Evolutionary conservation across 1,140 invertebrate genomes (phyloP).

Genomic region (Drosophila pandora): DNA sequence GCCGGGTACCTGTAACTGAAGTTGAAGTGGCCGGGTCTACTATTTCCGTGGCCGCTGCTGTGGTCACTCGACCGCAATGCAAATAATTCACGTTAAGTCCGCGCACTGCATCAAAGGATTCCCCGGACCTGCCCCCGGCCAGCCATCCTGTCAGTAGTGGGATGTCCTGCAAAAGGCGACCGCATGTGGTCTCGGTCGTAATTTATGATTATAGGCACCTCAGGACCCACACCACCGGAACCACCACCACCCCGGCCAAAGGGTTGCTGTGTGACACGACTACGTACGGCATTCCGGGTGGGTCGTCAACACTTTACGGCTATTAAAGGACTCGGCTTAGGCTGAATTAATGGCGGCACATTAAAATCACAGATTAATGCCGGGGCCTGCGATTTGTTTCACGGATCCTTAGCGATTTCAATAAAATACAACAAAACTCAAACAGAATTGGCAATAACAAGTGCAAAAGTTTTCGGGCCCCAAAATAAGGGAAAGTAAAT

Average conservation of each 20-base stretch:
- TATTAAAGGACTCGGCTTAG: conserved; percentile 68
- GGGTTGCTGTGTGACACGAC: conserved; percentile 28
- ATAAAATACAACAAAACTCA: conserved; percentile 45
- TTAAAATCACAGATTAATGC: conserved; percentile 77
- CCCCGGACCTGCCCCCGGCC: neutral
- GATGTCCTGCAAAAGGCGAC: conserved; percentile 45
- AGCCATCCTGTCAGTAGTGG: conserved; percentile 25
- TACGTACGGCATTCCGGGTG: neutral
- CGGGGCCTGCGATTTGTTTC: conserved; percentile 49
- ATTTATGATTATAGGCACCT: conserved; percentile 74
- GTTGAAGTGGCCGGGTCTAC: neutral
- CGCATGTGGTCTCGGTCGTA: conserved; percentile 55
- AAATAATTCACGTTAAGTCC: conserved; percentile 76
- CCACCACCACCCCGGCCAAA: neutral
- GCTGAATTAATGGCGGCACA: conserved; percentile 68
- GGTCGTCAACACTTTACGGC: conserved; percentile 63
- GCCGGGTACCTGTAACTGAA: conserved; percentile 32
- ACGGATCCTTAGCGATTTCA: conserved; percentile 45
- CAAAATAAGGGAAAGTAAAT: conserved; percentile 9
- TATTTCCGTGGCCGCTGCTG: conserved; percentile 26
- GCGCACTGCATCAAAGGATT: conserved; percentile 60
- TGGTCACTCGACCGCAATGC: conserved; percentile 52
- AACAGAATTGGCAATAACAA: conserved; percentile 39
- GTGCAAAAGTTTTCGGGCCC: conserved; percentile 46
- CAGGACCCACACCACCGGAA: conserved; percentile 10